Base-by-base conservation (phyloP, 2,888 invertebrate species). In the Chrysolina haemoptera region DNA sequence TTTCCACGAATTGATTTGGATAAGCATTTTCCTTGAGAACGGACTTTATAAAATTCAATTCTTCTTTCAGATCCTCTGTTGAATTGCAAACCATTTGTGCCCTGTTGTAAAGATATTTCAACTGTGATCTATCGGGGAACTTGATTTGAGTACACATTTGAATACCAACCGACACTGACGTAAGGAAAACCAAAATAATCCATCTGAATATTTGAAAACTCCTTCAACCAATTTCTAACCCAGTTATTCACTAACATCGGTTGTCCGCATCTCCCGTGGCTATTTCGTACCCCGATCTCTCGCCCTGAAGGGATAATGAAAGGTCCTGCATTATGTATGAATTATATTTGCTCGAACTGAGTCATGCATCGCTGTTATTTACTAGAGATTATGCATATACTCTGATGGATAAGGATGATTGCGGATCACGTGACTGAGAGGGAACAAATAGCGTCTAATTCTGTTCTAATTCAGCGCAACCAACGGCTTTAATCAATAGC, bases 401-500 rank as follows among this genome's bases (percentile, higher is more conserved):
- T 70, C 74, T 72, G 74, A 79, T 74, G 78, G 76, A 79, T 79
- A 78, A 77, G 76, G 59, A 59, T 59, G 59, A 59, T 80, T 79
- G 76, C 76, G 77, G 75, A 79, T 79, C 80, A 80, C 79, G 81
- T 79, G 80, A 80, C 77, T 79, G 78, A 62, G 69, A 41, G 70
- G 71, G 76, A 74, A 78, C 79, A 83, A 83, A 80, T 81, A 79
- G 76, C 82, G 79, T 81, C 82, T 83, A 84, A 84, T 84, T 83
- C 82, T 80, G 81, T 80, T 83, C 84, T 83, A 84, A 84, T 84
- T 84, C 82, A 76, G 78, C 79, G 76, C 75, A 78, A 82, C 82
- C 82, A 84, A 84, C 85, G 84, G 83, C 81, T 84, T 84, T 85
- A 86, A 86, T 86, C 86, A 85, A 86, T 86, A 85, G 84, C 82